phyloP scores from a whole-genome alignment of 1,140 invertebrate species.

The Amyelois transitella region DNA sequence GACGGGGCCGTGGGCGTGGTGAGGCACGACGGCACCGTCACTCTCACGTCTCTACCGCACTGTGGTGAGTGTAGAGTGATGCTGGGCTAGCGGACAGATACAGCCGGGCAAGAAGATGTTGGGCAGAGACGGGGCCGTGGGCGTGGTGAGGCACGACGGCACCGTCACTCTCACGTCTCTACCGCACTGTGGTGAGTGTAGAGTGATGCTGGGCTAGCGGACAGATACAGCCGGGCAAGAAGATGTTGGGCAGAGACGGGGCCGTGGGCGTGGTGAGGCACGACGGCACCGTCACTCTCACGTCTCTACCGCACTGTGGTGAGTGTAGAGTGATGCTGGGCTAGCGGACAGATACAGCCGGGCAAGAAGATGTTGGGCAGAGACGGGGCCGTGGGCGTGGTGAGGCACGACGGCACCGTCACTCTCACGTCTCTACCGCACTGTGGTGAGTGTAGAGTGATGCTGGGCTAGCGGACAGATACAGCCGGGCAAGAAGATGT shows the following conservation, averaged over 20 bases:
- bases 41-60: conserved; percentile 75
- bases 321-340: neutral
- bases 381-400: conserved; percentile 64
- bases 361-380: conserved; percentile 77
- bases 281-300: conserved; percentile 78
- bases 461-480: no score
- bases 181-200: conserved; percentile 36
- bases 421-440: conserved; percentile 73
- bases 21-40: conserved; percentile 78
- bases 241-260: conserved; percentile 77
- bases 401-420: conserved; percentile 7
- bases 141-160: conserved; percentile 79
- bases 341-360: conserved; percentile 36
- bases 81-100: conserved; percentile 26
- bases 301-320: conserved; percentile 64
- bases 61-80: neutral
- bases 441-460: no score
- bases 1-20: conserved; percentile 80
- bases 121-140: conserved; percentile 78
- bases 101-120: conserved; percentile 77
- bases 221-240: conserved; percentile 74
- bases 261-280: conserved; percentile 79
- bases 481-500: conserved; percentile 76
- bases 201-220: neutral
- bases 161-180: conserved; percentile 77